Percentiles rank a stretch among this genome's conserved stretches.
Conservation (phyloP, 2,888 invertebrate genomes). For the Onchidella celtica region DNA sequence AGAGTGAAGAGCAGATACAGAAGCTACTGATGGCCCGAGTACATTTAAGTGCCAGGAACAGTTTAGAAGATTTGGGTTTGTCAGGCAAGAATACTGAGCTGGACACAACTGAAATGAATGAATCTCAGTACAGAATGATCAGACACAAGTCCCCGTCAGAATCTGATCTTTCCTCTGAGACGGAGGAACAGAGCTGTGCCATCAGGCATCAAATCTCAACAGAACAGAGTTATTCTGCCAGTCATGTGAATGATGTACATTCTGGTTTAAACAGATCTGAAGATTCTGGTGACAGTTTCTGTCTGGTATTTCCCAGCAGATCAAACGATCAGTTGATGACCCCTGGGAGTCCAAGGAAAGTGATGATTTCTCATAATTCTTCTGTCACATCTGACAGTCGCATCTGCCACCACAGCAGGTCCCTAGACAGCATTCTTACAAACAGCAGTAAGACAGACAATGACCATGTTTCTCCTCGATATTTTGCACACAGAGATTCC, state of each 20-base stretch:
- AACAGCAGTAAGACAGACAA: constrained; percentile 34
- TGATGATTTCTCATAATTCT: constrained; percentile 1
- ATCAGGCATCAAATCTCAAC: neutral
- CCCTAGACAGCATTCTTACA: constrained; percentile 47
- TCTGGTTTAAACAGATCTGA: neutral
- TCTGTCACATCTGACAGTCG: constrained; percentile 23
- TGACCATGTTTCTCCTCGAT: constrained; percentile 9
- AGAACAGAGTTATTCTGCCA: constrained; percentile 6
- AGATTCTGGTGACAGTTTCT: constrained; percentile 66
- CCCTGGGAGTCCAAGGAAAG: neutral
- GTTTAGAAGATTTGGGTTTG: constrained; percentile 15
- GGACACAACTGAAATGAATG: neutral
- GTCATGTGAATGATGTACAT: constrained; percentile 9
- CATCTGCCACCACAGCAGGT: constrained; percentile 16
- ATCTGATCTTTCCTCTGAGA: constrained; percentile 35
- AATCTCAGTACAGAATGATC: constrained; percentile 35
- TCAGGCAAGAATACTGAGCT: neutral
- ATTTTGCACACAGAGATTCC: neutral
- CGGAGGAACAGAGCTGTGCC: neutral
- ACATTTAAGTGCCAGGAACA: neutral
- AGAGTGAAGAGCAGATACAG: constrained; percentile 20
- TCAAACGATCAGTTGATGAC: neutral
- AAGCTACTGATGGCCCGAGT: neutral
- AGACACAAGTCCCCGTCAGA: constrained; percentile 45
- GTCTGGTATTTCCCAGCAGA: constrained; percentile 66